Percentiles rank a stretch among this genome's conserved stretches.
phyloP scores from a whole-genome alignment of 2,888 invertebrate genomes.

The Nysson spinosus region DNA sequence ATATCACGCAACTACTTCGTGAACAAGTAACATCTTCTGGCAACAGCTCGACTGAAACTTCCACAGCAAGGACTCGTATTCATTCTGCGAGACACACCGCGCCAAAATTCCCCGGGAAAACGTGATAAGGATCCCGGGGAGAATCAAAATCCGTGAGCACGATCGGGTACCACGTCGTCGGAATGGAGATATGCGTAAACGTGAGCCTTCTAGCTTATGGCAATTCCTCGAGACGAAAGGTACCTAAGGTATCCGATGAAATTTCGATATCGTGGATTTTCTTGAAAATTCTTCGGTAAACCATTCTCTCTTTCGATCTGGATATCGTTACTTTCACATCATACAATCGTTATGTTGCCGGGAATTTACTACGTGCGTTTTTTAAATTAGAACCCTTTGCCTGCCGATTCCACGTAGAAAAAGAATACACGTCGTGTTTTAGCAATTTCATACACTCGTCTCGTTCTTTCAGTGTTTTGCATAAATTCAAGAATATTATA shows the following conservation, averaged over 20 bases:
- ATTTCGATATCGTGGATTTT: slow-evolving; percentile 4
- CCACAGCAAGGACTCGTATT: slow-evolving; percentile 41
- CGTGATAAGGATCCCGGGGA: slow-evolving; percentile 43
- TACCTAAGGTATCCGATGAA: neutral
- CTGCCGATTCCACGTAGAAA: too few species aligned
- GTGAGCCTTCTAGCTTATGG: slow-evolving; percentile 4
- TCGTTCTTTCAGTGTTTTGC: too few species aligned
- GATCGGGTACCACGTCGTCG: slow-evolving; percentile 21
- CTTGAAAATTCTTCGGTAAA: neutral
- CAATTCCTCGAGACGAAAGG: neutral
- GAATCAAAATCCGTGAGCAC: slow-evolving; percentile 16
- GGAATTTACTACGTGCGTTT: too few species aligned
- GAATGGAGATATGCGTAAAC: slow-evolving; percentile 28
- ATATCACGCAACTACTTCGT: slow-evolving; percentile 60
- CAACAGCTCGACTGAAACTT: slow-evolving; percentile 42
- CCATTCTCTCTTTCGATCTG: neutral
- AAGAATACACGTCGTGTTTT: too few species aligned
- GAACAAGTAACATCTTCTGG: slow-evolving; percentile 54
- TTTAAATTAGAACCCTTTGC: too few species aligned
- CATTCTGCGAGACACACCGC: slow-evolving; percentile 12
- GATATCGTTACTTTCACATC: neutral
- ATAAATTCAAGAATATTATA: too few species aligned
- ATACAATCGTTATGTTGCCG: too few species aligned
- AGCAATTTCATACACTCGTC: too few species aligned
- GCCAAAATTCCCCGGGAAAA: slow-evolving; percentile 39